Evolutionary conservation across 2,888 invertebrate genomes (phyloP).

Genomic region (Callyntrura guangdongensis): DNA sequence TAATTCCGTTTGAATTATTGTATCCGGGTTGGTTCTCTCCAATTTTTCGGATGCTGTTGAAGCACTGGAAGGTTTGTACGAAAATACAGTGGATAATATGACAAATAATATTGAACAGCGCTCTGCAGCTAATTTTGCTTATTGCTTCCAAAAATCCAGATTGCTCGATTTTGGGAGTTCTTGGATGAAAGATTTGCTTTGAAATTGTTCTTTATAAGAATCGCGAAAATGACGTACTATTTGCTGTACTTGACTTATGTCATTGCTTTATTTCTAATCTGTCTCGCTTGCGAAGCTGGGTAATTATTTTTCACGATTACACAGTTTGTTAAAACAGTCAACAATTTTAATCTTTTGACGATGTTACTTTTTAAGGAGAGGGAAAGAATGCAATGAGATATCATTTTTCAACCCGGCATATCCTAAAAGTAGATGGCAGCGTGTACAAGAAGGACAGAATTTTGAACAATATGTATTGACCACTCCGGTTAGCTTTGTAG

Average conservation of each 20-base stretch:
- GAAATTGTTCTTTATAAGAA: slow-evolving; percentile 54
- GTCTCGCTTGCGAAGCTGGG: slow-evolving; percentile 54
- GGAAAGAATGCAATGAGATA: slow-evolving; percentile 44
- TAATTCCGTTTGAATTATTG: slow-evolving; percentile 68
- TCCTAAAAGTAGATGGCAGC: slow-evolving; percentile 32
- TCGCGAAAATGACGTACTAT: slow-evolving; percentile 67
- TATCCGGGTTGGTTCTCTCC: slow-evolving; percentile 27
- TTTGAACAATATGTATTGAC: slow-evolving; percentile 59
- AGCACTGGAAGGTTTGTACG: slow-evolving; percentile 76
- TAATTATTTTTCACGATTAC: neutral
- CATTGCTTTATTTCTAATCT: slow-evolving; percentile 26
- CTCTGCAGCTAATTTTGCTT: neutral
- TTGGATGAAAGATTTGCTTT: slow-evolving; percentile 60
- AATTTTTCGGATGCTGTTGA: slow-evolving; percentile 44
- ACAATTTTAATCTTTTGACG: neutral
- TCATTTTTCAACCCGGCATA: slow-evolving; percentile 62
- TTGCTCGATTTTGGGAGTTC: slow-evolving; percentile 62
- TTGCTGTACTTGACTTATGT: slow-evolving; percentile 56
- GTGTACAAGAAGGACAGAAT: slow-evolving; percentile 4
- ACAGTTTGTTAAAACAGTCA: too few species aligned
- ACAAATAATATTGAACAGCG: neutral
- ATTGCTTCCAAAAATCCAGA: neutral
- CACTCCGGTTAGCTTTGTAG: too few species aligned
- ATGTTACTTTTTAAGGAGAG: neutral
- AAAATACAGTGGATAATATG: too few species aligned